These are phyloP conservation scores for Sciaenops ocellatus DNA, from an alignment of 2,797 vertebrate genomes.

Conservation along the genomic window DNA sequence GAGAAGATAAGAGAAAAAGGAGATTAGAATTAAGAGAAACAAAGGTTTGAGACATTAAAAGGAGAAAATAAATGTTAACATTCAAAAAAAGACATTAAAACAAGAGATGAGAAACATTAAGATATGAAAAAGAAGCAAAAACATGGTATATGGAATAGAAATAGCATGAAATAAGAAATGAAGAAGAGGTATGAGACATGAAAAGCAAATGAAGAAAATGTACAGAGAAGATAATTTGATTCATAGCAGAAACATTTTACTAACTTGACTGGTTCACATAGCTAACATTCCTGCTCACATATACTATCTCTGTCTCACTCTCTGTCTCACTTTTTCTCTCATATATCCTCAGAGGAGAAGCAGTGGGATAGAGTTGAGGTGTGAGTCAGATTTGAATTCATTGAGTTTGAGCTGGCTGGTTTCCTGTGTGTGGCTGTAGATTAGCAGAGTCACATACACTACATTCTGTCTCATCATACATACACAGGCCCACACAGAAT, in stretches of 20 bases:
- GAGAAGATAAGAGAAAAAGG: no score
- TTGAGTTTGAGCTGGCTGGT: constrained; percentile 7
- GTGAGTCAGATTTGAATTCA: constrained; percentile 23
- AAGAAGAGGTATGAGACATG: background rate
- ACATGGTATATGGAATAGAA: background rate
- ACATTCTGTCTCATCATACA: background rate
- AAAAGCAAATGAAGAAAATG: background rate
- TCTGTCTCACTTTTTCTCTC: constrained; percentile 18
- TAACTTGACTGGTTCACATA: constrained; percentile 60
- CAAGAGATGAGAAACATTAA: background rate
- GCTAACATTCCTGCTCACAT: constrained; percentile 72
- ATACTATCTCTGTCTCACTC: constrained; percentile 26
- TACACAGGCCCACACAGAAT: background rate
- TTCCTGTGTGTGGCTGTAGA: constrained; percentile 42
- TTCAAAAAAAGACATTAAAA: no score
- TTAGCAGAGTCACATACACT: background rate
- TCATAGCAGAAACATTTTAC: constrained; percentile 57
- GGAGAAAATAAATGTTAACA: background rate
- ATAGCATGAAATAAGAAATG: background rate
- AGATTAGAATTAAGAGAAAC: background rate
- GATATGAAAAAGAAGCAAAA: background rate
- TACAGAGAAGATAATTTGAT: constrained; percentile 42
- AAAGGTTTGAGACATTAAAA: background rate
- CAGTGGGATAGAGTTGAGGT: background rate
- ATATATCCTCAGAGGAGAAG: background rate